These are phyloP conservation scores for Calephelis virginiensis DNA, from an alignment of 1,140 invertebrate genomes.

Conservation along the genomic window DNA sequence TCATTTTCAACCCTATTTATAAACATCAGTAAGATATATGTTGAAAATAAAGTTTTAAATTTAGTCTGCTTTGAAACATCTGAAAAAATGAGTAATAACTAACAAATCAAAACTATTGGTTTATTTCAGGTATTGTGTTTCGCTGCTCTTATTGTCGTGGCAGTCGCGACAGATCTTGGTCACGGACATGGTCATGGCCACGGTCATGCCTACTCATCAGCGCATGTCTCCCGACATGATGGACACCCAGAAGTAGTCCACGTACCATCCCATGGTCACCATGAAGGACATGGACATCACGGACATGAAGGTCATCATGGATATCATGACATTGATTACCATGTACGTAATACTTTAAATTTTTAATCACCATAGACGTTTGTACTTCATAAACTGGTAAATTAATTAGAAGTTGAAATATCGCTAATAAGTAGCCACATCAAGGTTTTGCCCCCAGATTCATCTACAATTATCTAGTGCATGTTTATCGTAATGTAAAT, in stretches of 20 bases:
- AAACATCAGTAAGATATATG: too few relatives aligned
- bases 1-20: too few relatives aligned
- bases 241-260: constrained; percentile 34
- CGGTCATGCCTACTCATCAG: constrained; percentile 45
- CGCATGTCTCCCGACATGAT: constrained; percentile 48
- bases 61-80: too few relatives aligned
- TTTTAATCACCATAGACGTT: too few relatives aligned
- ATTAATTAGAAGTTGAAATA: too few relatives aligned
- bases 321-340: constrained; percentile 38
- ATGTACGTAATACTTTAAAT: constrained; percentile 25
- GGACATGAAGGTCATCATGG: constrained; percentile 27
- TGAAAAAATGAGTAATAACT: too few relatives aligned
- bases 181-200: constrained; percentile 37
- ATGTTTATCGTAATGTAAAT: too few relatives aligned
- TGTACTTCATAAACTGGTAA: too few relatives aligned
- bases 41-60: too few relatives aligned
- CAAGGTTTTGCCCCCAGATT: too few relatives aligned
- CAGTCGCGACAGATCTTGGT: constrained; percentile 30
- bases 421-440: too few relatives aligned
- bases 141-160: constrained; percentile 33
- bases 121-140: constrained; percentile 45
- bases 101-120: background rate
- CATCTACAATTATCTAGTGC: too few relatives aligned
- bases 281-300: constrained; percentile 21
- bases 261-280: constrained; percentile 33